Base-by-base conservation (phyloP, 2,888 invertebrate genomes). In the Erynnis tages region DNA sequence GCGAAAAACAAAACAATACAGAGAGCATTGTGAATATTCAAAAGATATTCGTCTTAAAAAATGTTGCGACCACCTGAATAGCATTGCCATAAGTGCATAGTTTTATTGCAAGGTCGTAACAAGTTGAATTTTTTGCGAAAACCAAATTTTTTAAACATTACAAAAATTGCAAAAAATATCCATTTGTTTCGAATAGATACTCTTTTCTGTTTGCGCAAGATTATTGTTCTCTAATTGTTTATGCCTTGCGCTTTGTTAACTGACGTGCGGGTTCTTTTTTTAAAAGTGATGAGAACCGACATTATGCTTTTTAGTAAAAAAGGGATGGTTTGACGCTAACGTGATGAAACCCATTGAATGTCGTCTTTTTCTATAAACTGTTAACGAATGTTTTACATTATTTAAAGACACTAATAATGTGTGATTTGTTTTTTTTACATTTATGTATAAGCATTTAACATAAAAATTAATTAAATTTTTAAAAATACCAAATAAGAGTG, bases 131-230 rank as follows among this genome's bases (percentile, higher is more conserved):
- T 83, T 82, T 80, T 74, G 78, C 77, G 61, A 69, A 71, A 60
- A 27, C 61, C 59, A 63, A 62, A 65, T 69, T 73, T 78, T 81
- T 79, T 76, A 73, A 70, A 62, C 60, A 67, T 70, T 64, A 54
- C 35, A 61, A 61, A 66, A 67, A 62, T 69, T 80, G 83, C 83
- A 83, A 85, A 83, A 82, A 82, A 60, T 66, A 30, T 48, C 53
- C 64, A 59, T 69, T 78, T 77, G 74, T 79, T 73, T 68, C 60
- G 55, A 59, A 61, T 41, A 55, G 58, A 59, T 54, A 60, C 54
- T 52, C 61, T 65, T 70, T 71, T 66, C 63, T 73, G 68, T 79
- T 82, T 82, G 79, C 71, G 71, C 76, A 80, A 79, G 58, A 61
- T 63, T 62, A 68, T 69, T 69, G 62, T 68, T 69, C 57, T 45